phyloP scores from a whole-genome alignment of 2,113 vertebrate species.

The Pluvianellus socialis region DNA sequence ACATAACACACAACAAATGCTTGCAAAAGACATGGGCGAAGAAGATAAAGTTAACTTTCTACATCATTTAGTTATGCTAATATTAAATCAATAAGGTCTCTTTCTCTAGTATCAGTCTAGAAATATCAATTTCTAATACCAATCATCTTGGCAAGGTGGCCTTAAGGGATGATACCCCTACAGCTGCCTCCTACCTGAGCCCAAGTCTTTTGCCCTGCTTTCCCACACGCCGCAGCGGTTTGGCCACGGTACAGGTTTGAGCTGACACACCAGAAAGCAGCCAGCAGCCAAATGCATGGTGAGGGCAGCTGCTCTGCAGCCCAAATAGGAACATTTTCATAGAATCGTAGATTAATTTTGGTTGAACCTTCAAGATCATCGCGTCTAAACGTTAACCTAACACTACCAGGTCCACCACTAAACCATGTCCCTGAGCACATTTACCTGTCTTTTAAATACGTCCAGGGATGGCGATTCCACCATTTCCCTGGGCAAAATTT shows the following conservation, averaged over 20 bases:
- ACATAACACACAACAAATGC: background rate
- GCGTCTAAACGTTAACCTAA: background rate
- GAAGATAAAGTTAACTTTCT: background rate
- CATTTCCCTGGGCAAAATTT: background rate
- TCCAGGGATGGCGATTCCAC: background rate
- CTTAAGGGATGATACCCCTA: background rate
- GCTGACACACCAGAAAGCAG: background rate
- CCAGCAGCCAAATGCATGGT: accelerated
- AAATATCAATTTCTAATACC: background rate
- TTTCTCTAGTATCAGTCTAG: background rate
- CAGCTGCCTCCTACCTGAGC: background rate
- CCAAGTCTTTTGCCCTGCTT: too few relatives aligned
- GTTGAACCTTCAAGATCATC: background rate
- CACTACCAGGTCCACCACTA: background rate
- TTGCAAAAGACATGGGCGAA: background rate
- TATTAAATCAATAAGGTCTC: background rate
- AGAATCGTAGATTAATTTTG: background rate
- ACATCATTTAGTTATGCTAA: background rate
- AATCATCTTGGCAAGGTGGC: background rate
- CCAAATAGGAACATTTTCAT: background rate
- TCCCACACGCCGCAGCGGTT: background rate
- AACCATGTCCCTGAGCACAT: background rate
- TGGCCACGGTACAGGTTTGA: background rate
- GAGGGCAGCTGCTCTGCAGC: background rate
- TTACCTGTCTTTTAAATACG: background rate